Conservation (phyloP, 2,113 vertebrate genomes). For the Prinia subflava region DNA sequence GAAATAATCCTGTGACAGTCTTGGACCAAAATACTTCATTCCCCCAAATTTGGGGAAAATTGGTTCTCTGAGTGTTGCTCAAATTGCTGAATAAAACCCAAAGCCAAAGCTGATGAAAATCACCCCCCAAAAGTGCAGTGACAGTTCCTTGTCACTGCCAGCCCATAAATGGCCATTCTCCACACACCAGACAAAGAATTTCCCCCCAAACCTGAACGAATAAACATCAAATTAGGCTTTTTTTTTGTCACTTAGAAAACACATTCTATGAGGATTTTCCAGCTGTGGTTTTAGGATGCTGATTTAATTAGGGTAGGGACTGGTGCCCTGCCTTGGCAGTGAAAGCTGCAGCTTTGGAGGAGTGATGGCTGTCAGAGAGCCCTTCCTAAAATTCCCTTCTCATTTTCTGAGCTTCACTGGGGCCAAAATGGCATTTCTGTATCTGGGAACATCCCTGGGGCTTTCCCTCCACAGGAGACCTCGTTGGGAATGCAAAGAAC, state of each 20-base stretch:
- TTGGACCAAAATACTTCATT: neutral
- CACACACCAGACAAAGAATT: neutral
- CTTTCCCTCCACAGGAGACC: neutral
- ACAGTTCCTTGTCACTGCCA: neutral
- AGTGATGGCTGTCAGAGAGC: neutral
- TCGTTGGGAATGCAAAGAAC: neutral
- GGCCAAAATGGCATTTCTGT: neutral
- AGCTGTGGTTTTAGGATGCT: conserved; percentile 10
- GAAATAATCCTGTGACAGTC: neutral
- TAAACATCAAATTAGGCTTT: neutral
- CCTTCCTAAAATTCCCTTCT: neutral
- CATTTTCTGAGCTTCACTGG: neutral
- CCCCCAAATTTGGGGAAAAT: neutral
- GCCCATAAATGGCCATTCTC: neutral
- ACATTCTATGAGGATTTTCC: neutral
- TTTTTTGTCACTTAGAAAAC: neutral
- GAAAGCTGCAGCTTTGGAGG: neutral
- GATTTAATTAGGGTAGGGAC: neutral
- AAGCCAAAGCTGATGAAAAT: neutral
- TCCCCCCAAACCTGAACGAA: neutral
- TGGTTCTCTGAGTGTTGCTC: neutral
- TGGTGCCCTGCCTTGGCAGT: neutral
- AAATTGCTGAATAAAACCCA: neutral
- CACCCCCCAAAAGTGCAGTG: neutral
- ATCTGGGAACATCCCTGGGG: neutral